Evolutionary conservation across 2,113 vertebrate genomes (phyloP).

Genomic region (Mormyrus iriodes): DNA sequence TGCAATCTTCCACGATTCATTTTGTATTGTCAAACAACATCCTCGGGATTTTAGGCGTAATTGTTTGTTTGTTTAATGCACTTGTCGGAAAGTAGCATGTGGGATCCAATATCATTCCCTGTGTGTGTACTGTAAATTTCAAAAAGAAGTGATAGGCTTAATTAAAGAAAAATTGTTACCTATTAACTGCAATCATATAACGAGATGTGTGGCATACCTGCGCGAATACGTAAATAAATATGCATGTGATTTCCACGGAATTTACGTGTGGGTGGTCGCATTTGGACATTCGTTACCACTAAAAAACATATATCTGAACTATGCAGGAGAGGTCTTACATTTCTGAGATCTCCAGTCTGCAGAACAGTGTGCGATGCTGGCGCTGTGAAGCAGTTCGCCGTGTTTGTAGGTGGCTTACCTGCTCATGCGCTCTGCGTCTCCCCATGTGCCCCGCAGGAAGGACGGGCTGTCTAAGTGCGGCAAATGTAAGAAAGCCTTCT

Average conservation of each 20-base stretch:
- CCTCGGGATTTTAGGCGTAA: neutral
- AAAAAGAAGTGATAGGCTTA: neutral
- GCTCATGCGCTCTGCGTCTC: slow-evolving; percentile 14
- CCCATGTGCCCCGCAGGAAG: slow-evolving; percentile 69
- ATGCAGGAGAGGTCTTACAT: neutral
- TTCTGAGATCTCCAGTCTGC: neutral
- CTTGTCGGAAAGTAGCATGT: neutral
- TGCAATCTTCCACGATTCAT: neutral
- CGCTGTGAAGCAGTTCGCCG: neutral
- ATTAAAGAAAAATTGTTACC: neutral
- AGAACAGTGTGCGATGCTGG: neutral
- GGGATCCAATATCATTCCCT: neutral
- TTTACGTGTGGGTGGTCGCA: neutral
- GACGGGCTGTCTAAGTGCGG: slow-evolving; percentile 87
- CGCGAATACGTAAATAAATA: neutral
- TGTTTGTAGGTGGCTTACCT: neutral
- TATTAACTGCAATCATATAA: neutral
- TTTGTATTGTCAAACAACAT: neutral
- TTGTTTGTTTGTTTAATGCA: neutral
- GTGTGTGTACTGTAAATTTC: neutral
- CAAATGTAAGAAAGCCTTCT: slow-evolving; percentile 91
- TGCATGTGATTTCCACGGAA: neutral
- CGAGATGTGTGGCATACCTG: neutral
- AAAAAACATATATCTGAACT: neutral
- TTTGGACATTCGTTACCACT: neutral